Base-by-base conservation (phyloP, 2,797 vertebrate species). In the Oreonectes daqikongensis region DNA sequence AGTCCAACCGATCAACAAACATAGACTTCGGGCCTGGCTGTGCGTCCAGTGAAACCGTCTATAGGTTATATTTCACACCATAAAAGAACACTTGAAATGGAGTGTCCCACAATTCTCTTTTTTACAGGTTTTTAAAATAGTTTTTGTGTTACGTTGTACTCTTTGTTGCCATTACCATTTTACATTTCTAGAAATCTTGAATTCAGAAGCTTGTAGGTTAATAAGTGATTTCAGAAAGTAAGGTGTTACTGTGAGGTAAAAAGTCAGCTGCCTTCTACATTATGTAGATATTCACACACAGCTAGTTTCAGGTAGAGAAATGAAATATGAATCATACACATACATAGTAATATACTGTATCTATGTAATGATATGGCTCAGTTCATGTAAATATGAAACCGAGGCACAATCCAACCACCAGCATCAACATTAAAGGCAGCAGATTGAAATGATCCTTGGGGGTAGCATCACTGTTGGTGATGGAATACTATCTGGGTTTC, bases 391-490 rank as follows among this genome's bases (percentile, higher is more conserved):
- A 81, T 84, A 65, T 71, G 78, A 77, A 85, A 81, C 81, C 44
- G 60, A 82, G 77, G 89, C 89, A 84, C 87, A 87, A 89, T 89
- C 83, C 87, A 90, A 90, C 92, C 91, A 91, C 89, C 87, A 93
- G 90, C 91, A 84, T 89, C 88, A 91, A 91, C 92, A 92, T 92
- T 92, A 92, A 93, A 92, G 89, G 86, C 85, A 90, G 86, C 85
- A 90, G 90, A 92, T 90, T 90, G 90, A 92, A 92, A 88, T 90
- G 87, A 90, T 55, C 20, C 52, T 24, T 24, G 89, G 90, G 8
- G 52, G 52, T 3, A 24, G 11, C 1, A 12, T 26, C 52, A 14
- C 52, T 91, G 88, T 87, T 85, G 87, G 71, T 83, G 81, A 83
- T 85, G 87, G 87, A 89, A 90, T 87, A 87, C 82, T 71, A 22